Evolutionary conservation across 2,113 vertebrate genomes (phyloP), one percentile per base, ranked within the genome.

Genomic region (Forbesichthys papilliferus): DNA sequence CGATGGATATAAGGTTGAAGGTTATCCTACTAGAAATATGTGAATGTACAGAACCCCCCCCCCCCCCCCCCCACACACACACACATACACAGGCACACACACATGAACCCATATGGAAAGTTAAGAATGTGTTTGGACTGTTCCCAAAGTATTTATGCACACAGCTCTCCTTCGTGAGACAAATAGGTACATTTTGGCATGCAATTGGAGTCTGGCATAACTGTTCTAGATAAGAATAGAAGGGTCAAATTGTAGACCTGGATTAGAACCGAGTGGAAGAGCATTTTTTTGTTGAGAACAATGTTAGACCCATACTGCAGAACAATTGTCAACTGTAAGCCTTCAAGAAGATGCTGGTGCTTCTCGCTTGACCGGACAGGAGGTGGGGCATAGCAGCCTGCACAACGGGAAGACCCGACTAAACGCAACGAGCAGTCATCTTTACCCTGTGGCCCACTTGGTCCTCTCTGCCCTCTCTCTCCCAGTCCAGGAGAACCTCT

Each of bases 391-490:
- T 12, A 52, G 13, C 49, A 14, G 49, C 11, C 11, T 12, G 13
- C 47, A 36, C 11, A 42, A 52, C 9, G 9, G 9, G 48, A 34
- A 59, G 49, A 48, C 12, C 14, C 13, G 11, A 11, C 66, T 5
- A 59, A 36, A 56, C 69, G 56, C 3, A 60, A 42, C 61, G 27
- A 2, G 58, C n/a, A 48, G 12, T 9, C 49, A 65, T 76, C 74
- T 73, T 27, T 93, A 99, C 98, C 98, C 93, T 93, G 95, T 68
- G 96, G 94, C 68, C 97, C 98, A 0, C 76, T 87, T 11, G 84
- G 81, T 74, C 98, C 98, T 93, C 95, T 93, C 64, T 95, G 93
- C 86, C 98, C 98, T 89, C 92, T 93, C 74, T 92, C 89, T 69
- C 95, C 94, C 66, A 67, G 91, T 63, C 96, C 94, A 69, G 86